Conservation (phyloP, 2,797 vertebrate genomes). For the Rachycentron canadum region DNA sequence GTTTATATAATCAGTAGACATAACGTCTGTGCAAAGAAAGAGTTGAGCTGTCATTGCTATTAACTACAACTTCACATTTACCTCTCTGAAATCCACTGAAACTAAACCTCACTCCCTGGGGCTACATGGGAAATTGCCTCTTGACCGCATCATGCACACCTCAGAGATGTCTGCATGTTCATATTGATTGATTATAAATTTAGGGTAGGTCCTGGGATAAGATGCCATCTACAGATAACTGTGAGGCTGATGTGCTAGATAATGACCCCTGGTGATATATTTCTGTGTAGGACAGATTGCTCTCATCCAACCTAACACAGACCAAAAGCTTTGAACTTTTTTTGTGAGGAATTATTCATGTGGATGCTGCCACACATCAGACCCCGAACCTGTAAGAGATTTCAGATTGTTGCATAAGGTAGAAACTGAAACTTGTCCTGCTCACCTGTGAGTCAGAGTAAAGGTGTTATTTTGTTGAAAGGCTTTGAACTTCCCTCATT, state of each 20-base stretch:
- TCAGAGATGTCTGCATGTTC: slow-evolving; percentile 29
- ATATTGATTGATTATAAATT: slow-evolving; percentile 55
- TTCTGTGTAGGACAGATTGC: slow-evolving; percentile 37
- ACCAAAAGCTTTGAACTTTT: slow-evolving; percentile 36
- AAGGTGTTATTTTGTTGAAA: slow-evolving; percentile 36
- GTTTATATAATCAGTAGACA: slow-evolving; percentile 56
- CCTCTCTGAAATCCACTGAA: slow-evolving; percentile 36
- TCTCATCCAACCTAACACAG: slow-evolving; percentile 14
- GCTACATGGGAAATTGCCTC: slow-evolving; percentile 46
- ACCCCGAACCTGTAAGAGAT: slow-evolving; percentile 44
- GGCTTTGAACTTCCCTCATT: slow-evolving; percentile 26
- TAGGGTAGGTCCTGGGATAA: slow-evolving; percentile 39
- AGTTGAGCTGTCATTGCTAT: slow-evolving; percentile 44
- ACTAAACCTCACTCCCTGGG: slow-evolving; percentile 37
- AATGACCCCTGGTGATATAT: slow-evolving; percentile 44
- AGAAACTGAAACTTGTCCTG: slow-evolving; percentile 29
- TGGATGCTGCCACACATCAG: slow-evolving; percentile 21
- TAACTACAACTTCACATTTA: slow-evolving; percentile 51
- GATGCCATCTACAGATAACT: slow-evolving; percentile 38
- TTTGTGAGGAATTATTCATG: slow-evolving; percentile 41
- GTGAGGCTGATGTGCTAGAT: slow-evolving; percentile 25
- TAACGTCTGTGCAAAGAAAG: slow-evolving; percentile 49
- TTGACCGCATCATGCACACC: slow-evolving; percentile 38
- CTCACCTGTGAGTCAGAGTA: slow-evolving; percentile 47
- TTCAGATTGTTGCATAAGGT: slow-evolving; percentile 65